phyloP scores from a whole-genome alignment of 2,888 invertebrate species.

The Cheilosia pagana region DNA sequence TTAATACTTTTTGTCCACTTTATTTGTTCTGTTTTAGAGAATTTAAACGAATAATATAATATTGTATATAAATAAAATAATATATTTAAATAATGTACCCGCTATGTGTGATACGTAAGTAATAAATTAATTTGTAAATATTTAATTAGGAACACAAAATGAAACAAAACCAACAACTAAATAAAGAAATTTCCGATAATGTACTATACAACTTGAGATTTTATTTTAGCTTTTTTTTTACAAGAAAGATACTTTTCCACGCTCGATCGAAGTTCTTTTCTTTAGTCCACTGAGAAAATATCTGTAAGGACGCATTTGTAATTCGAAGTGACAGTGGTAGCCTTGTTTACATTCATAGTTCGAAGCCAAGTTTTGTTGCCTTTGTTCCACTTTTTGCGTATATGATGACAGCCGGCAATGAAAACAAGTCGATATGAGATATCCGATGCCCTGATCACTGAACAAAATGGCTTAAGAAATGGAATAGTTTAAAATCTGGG shows the following conservation, averaged over 20 bases:
- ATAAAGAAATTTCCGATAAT: slow-evolving; percentile 68
- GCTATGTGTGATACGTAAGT: slow-evolving; percentile 72
- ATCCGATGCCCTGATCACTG: too few relatives aligned
- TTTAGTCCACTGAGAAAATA: too few relatives aligned
- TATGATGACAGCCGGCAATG: too few relatives aligned
- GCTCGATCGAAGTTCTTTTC: too few relatives aligned
- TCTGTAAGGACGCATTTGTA: too few relatives aligned
- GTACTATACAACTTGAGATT: neutral
- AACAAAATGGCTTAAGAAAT: too few relatives aligned
- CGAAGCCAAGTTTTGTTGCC: too few relatives aligned
- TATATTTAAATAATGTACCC: slow-evolving; percentile 44
- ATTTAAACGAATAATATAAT: slow-evolving; percentile 42
- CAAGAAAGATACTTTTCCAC: neutral
- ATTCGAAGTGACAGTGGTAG: too few relatives aligned
- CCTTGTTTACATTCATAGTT: too few relatives aligned
- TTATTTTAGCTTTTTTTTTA: neutral
- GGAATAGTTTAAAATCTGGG: too few relatives aligned
- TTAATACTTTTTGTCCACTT: slow-evolving; percentile 30
- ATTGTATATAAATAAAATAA: slow-evolving; percentile 47
- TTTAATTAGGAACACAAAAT: slow-evolving; percentile 59
- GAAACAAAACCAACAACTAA: slow-evolving; percentile 71
- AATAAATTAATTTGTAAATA: slow-evolving; percentile 69
- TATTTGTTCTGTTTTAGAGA: slow-evolving; percentile 74
- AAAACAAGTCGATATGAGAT: too few relatives aligned
- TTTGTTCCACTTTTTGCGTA: too few relatives aligned